Conservation (phyloP, 1,140 invertebrate species). For the Pseudoatta argentina region DNA sequence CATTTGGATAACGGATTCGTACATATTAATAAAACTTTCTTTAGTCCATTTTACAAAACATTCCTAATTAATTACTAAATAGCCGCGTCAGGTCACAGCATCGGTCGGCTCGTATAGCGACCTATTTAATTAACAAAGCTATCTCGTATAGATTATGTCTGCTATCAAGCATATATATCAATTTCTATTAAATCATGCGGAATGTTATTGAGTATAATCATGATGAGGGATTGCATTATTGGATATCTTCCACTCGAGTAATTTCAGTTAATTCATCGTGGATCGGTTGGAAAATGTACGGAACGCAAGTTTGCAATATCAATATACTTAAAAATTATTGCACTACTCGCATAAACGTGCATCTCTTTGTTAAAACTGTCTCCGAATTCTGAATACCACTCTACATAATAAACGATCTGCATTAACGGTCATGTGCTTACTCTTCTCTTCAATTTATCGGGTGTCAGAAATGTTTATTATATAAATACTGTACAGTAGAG, state of each 20-base stretch:
- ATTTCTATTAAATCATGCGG: constrained; percentile 58
- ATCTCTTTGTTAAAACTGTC: not conserved
- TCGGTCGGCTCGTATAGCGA: not conserved
- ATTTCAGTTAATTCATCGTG: constrained; percentile 43
- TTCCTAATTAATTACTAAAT: constrained; percentile 8
- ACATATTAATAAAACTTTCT: not conserved
- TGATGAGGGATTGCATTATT: constrained; percentile 55
- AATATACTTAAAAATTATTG: constrained; percentile 44
- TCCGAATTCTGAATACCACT: not conserved
- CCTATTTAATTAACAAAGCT: constrained; percentile 56
- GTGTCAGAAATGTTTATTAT: not conserved
- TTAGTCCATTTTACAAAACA: not conserved
- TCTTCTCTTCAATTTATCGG: constrained; percentile 6
- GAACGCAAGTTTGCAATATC: constrained; percentile 25
- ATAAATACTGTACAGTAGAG: not conserved
- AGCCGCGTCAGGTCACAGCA: not conserved
- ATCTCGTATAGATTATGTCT: constrained; percentile 40
- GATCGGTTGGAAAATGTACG: constrained; percentile 26
- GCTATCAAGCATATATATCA: constrained; percentile 37
- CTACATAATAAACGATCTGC: not conserved
- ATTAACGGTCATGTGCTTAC: not conserved
- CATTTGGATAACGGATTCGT: too few relatives aligned
- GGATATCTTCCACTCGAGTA: constrained; percentile 47
- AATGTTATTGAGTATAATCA: constrained; percentile 59
- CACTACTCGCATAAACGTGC: not conserved